Evolutionary conservation across 92 coral and sea anemone genomes (phyloP).

Genomic region (Galaxea fascicularis): DNA sequence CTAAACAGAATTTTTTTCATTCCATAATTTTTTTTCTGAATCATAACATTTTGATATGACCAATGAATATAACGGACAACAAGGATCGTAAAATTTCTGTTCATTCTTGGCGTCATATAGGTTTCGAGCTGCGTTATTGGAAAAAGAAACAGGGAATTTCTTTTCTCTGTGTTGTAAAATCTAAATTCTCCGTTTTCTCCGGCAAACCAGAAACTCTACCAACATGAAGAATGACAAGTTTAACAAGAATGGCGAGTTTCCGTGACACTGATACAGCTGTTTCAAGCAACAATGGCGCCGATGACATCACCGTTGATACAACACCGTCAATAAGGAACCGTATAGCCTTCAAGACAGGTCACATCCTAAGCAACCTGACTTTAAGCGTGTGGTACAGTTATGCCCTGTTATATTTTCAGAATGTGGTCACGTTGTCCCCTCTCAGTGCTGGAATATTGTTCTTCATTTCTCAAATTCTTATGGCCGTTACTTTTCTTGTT

Average conservation of each 20-base stretch:
- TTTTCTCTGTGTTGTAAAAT: neutral
- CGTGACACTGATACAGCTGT: slow-evolving; percentile 39
- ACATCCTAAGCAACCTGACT: slow-evolving; percentile 57
- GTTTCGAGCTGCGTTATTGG: neutral
- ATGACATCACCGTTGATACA: slow-evolving; percentile 29
- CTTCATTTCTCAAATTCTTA: slow-evolving; percentile 64
- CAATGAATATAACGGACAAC: neutral
- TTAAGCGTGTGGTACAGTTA: slow-evolving; percentile 70
- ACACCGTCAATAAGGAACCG: slow-evolving; percentile 35
- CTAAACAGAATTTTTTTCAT: neutral
- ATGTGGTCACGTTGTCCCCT: slow-evolving; percentile 52
- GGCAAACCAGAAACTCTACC: neutral
- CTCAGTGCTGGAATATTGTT: slow-evolving; percentile 59
- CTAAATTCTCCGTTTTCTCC: neutral
- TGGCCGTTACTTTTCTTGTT: slow-evolving; percentile 49
- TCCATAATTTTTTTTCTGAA: too few species aligned
- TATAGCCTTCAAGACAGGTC: slow-evolving; percentile 51
- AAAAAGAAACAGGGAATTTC: too few species aligned
- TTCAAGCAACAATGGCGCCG: slow-evolving; percentile 35
- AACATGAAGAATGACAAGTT: slow-evolving; percentile 24
- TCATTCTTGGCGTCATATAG: neutral
- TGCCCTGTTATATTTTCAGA: slow-evolving; percentile 53
- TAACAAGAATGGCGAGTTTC: slow-evolving; percentile 19
- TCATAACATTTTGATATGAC: neutral
- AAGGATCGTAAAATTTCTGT: neutral